These are phyloP conservation scores for Pelmatolapia mariae DNA, from an alignment of 2,113 vertebrate species.

Conservation along the genomic window DNA sequence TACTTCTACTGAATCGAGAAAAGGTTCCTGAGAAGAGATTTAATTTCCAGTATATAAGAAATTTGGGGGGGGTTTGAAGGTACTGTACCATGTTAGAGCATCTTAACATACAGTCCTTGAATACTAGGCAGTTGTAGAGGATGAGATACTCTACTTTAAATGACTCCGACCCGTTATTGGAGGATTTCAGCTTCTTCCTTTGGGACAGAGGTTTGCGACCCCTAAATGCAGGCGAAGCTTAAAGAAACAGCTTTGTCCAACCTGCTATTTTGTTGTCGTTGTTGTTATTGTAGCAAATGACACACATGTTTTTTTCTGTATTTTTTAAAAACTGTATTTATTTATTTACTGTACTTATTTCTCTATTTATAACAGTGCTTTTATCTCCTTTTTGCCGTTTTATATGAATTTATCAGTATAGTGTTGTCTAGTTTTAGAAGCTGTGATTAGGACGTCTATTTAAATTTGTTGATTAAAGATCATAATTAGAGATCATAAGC, in stretches of 20 bases:
- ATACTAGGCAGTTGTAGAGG: not conserved
- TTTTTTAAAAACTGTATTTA: not conserved
- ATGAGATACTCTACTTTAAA: not conserved
- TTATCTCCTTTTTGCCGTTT: not conserved
- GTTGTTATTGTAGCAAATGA: not conserved
- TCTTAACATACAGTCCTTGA: not conserved
- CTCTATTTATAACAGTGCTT: not conserved
- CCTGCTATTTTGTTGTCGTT: not conserved
- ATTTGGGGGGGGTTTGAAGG: fast-evolving
- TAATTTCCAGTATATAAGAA: not conserved
- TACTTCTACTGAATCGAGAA: not conserved
- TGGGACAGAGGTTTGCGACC: not conserved
- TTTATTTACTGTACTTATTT: not conserved
- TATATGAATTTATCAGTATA: not conserved
- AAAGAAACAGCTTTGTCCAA: not conserved
- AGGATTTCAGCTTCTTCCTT: not conserved
- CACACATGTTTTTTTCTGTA: fast-evolving
- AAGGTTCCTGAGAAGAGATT: not conserved
- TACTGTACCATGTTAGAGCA: not conserved
- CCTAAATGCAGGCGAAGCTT: not conserved
- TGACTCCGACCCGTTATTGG: not conserved
- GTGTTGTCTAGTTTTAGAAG: not conserved
- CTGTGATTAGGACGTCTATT: not conserved
- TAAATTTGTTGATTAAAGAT: not conserved
- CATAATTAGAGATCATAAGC: not conserved